A percentile compares a stretch with the other conserved stretches of the same genome.
Evolutionary conservation across 2,797 vertebrate genomes (phyloP).

Genomic region (Gymnothorax javanicus): DNA sequence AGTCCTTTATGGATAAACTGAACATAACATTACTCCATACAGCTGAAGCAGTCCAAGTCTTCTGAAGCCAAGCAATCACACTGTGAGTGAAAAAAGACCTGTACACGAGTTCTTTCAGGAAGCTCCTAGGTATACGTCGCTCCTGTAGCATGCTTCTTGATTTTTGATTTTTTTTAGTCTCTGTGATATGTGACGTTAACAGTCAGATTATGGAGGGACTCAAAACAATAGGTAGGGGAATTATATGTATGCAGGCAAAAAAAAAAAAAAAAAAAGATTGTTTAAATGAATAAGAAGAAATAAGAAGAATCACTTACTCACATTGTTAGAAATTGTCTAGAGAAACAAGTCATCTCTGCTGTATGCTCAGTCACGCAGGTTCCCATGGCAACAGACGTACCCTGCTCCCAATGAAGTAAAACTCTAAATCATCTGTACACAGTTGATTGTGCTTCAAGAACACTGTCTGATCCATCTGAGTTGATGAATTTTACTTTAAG

Average conservation of each 20-base stretch:
- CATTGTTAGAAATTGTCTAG: slow-evolving; percentile 34
- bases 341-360: slow-evolving; percentile 36
- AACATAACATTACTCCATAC: no score
- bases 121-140: no score
- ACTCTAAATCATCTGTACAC: slow-evolving; percentile 38
- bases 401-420: slow-evolving; percentile 35
- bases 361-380: slow-evolving; percentile 41
- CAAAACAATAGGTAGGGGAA: not conserved
- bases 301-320: slow-evolving; percentile 24
- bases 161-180: not conserved
- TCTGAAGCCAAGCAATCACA: no score
- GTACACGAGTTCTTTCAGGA: no score
- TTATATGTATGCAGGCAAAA: not conserved
- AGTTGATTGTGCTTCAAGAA: slow-evolving; percentile 30
- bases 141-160: no score
- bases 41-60: no score
- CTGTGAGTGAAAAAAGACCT: no score
- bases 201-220: not conserved
- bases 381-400: slow-evolving; percentile 54
- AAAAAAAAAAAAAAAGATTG: not conserved
- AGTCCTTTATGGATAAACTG: no score
- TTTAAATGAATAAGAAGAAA: not conserved
- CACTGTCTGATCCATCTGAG: not conserved
- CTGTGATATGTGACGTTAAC: not conserved
- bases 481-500: no score